Evolutionary conservation across 2,113 vertebrate genomes (phyloP).

Genomic region (Erythrocercus mccallii): DNA sequence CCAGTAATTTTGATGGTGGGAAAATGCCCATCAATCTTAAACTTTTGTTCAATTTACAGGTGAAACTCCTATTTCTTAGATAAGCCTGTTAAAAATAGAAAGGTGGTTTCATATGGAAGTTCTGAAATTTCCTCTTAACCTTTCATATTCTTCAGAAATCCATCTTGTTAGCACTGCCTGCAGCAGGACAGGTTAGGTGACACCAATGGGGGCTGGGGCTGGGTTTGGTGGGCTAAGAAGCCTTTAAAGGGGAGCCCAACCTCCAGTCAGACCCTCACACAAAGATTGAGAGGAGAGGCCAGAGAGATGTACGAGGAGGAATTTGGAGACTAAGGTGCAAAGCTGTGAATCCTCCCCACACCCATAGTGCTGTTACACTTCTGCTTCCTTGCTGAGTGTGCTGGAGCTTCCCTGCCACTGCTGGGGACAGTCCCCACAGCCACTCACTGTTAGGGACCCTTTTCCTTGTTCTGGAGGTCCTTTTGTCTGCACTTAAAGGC

Average conservation of each 20-base stretch:
- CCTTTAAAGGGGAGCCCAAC: rapidly evolving
- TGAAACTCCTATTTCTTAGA: background rate
- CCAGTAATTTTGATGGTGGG: background rate
- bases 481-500: background rate
- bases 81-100: background rate
- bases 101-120: background rate
- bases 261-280: background rate
- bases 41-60: background rate
- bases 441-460: background rate
- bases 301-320: background rate
- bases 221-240: background rate
- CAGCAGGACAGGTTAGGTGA: background rate
- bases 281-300: background rate
- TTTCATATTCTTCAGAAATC: background rate
- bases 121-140: background rate
- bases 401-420: background rate
- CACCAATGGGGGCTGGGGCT: background rate
- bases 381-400: background rate
- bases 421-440: background rate
- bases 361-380: rapidly evolving
- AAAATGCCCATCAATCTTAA: background rate
- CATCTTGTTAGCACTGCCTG: background rate
- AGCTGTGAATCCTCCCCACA: background rate
- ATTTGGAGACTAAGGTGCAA: rapidly evolving
- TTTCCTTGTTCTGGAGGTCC: background rate